Conservation (phyloP, 2,797 vertebrate species). For the Heliangelus exortis region DNA sequence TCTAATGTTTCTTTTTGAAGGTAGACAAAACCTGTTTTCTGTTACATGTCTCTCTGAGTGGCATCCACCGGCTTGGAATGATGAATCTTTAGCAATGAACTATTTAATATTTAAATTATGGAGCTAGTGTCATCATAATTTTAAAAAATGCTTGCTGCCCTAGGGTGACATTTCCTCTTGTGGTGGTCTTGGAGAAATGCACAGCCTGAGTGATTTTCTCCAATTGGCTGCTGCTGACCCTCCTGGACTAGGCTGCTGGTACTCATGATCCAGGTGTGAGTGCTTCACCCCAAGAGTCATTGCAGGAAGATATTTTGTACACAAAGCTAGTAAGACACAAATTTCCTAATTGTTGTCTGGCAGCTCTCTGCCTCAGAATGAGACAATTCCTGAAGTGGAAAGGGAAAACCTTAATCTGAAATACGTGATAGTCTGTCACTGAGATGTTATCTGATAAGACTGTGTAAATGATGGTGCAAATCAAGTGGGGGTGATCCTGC, state of each 20-base stretch:
- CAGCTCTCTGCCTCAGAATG: neutral
- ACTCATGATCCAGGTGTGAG: neutral
- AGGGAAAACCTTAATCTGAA: neutral
- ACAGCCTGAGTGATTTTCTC: neutral
- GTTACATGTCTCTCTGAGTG: neutral
- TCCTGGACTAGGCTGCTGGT: neutral
- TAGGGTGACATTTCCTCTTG: neutral
- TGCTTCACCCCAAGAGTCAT: neutral
- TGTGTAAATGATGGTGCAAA: neutral
- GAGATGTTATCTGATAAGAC: neutral
- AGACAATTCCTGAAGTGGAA: neutral
- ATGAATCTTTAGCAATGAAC: neutral
- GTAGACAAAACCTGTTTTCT: neutral
- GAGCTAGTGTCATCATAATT: neutral
- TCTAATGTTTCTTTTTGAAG: neutral
- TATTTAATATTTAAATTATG: neutral
- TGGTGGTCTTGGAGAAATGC: neutral
- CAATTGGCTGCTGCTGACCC: neutral
- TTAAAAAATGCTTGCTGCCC: neutral
- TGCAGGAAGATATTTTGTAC: neutral
- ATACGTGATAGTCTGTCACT: neutral
- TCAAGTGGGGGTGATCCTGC: neutral
- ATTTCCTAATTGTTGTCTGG: neutral
- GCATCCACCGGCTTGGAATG: neutral
- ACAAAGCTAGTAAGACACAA: neutral